Percentiles rank a stretch among this genome's conserved stretches.
These are phyloP conservation scores for Pterois miles DNA, from an alignment of 2,797 vertebrate genomes.

Conservation along the genomic window DNA sequence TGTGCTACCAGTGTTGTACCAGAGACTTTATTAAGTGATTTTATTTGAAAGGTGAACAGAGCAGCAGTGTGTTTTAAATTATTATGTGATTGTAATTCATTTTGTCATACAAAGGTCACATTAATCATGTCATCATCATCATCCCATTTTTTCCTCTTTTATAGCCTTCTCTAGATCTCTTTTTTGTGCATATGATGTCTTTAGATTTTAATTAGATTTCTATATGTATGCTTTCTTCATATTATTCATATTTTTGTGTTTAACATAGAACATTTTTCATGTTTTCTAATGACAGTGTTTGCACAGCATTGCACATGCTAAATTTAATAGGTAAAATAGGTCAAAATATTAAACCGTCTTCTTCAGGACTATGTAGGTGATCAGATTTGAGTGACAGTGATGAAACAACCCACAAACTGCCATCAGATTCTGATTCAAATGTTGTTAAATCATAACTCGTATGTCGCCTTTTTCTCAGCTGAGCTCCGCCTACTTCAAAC, in stretches of 20 bases:
- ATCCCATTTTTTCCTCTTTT: neutral
- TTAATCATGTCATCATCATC: no score
- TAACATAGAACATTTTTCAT: neutral
- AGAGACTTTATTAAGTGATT: conserved; percentile 21
- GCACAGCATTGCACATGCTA: neutral
- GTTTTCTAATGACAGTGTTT: neutral
- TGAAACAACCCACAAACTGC: neutral
- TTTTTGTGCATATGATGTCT: neutral
- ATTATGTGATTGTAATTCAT: neutral
- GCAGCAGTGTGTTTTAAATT: neutral
- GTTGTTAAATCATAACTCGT: neutral
- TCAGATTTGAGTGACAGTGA: neutral
- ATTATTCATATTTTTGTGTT: neutral
- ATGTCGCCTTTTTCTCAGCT: neutral
- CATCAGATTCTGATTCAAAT: neutral
- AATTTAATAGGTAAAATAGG: neutral
- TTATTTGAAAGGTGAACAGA: conserved; percentile 16
- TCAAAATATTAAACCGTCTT: neutral
- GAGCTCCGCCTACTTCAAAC: neutral
- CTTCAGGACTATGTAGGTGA: neutral
- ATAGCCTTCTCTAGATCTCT: neutral
- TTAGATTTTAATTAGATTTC: neutral
- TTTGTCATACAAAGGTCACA: neutral
- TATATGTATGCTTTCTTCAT: neutral
- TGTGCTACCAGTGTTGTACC: conserved; percentile 4